phyloP scores from a whole-genome alignment of 2,888 invertebrate species.

The Aspidiotus rigidus region DNA sequence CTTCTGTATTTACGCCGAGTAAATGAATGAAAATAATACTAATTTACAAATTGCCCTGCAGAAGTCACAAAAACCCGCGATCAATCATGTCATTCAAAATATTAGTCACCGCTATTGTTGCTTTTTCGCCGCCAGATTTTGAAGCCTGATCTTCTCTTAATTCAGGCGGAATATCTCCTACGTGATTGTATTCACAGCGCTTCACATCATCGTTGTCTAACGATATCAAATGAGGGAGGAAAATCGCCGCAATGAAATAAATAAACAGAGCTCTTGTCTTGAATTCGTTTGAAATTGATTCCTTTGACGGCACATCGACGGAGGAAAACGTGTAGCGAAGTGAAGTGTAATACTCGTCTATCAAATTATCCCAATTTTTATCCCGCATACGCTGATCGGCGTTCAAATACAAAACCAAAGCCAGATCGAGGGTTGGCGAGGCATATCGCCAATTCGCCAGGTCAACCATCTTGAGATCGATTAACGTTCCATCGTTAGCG shows the following conservation, averaged over 20 bases:
- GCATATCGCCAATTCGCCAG: constrained; percentile 43
- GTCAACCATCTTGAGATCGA: constrained; percentile 36
- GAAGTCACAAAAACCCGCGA: constrained; percentile 1
- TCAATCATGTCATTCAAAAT: constrained; percentile 24
- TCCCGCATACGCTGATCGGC: constrained; percentile 52
- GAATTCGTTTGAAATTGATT: constrained; percentile 6
- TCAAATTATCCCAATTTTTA: constrained; percentile 51
- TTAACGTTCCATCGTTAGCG: constrained; percentile 30
- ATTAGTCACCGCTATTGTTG: neutral
- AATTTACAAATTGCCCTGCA: too few species aligned
- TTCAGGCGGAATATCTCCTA: neutral
- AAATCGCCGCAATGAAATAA: neutral
- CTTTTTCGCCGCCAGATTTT: neutral
- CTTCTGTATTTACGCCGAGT: too few species aligned
- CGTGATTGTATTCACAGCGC: neutral
- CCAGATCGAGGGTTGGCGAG: constrained; percentile 51
- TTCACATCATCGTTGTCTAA: neutral
- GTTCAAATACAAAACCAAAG: constrained; percentile 55
- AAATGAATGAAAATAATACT: too few species aligned
- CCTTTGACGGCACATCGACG: neutral
- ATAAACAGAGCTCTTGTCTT: neutral
- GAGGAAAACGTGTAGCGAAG: constrained; percentile 42
- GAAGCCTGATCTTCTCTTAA: neutral
- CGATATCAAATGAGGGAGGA: neutral
- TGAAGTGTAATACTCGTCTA: constrained; percentile 53